Percentiles rank a stretch among this genome's conserved stretches.
Conservation (phyloP, 1,140 invertebrate genomes). For the Drosophila chauvacae region DNA sequence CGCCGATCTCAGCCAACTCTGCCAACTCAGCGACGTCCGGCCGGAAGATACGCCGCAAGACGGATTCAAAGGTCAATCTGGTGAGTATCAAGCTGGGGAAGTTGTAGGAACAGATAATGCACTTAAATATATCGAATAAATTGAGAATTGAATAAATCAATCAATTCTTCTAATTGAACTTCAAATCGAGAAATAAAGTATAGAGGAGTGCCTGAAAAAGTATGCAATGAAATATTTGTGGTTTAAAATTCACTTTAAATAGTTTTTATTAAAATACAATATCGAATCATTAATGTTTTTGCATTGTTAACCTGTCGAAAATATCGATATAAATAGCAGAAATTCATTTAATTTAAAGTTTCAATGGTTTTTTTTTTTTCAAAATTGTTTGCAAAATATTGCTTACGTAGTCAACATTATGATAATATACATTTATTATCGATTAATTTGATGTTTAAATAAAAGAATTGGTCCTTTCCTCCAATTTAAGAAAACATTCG, state of each 20-base stretch:
- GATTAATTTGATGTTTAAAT: no score
- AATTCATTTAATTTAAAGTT: background rate
- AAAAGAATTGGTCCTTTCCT: no score
- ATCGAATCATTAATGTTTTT: background rate
- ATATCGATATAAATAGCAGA: background rate
- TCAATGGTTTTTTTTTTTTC: background rate
- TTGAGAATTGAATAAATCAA: background rate
- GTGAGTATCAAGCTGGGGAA: slow-evolving; percentile 34
- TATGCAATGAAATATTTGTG: background rate
- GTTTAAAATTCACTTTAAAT: background rate
- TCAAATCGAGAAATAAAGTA: background rate
- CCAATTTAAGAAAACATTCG: background rate
- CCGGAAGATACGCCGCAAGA: slow-evolving; percentile 82
- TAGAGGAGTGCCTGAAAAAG: background rate
- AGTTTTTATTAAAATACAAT: background rate
- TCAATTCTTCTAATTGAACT: background rate
- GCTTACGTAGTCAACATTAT: no score
- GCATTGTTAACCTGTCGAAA: background rate
- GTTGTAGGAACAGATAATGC: no score
- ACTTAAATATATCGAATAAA: background rate
- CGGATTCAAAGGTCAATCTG: slow-evolving; percentile 84
- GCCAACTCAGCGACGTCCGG: slow-evolving; percentile 71
- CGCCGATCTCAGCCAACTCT: slow-evolving; percentile 78
- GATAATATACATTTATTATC: no score
- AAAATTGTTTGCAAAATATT: no score